Evolutionary conservation across 2,113 vertebrate species (phyloP).

Genomic region (Labeo catla): DNA sequence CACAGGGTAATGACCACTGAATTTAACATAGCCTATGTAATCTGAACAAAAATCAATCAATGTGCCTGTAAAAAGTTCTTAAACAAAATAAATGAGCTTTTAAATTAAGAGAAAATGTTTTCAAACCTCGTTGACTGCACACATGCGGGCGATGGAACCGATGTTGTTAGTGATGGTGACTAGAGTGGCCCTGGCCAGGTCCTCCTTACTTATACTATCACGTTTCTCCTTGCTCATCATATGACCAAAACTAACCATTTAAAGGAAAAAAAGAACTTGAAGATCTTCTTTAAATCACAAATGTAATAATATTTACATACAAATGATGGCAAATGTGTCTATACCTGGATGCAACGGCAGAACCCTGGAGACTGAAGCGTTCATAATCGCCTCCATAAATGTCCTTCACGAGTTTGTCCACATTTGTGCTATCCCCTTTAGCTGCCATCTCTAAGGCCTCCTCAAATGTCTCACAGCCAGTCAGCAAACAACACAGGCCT

Average conservation of each 20-base stretch:
- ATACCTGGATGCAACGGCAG: constrained; percentile 87
- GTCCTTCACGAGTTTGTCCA: constrained; percentile 89
- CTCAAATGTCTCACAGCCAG: constrained; percentile 88
- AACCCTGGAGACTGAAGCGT: constrained; percentile 85
- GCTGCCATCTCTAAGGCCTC: constrained; percentile 89
- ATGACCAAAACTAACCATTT: constrained; percentile 82
- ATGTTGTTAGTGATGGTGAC: constrained; percentile 93
- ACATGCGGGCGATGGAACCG: constrained; percentile 89
- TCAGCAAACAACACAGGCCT: constrained; percentile 87
- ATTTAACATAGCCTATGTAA: background rate
- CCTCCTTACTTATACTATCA: constrained; percentile 88
- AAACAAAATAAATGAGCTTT: background rate
- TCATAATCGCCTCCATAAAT: constrained; percentile 90
- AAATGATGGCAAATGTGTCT: background rate
- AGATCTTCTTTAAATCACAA: background rate
- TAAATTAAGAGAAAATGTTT: background rate
- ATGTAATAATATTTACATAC: background rate
- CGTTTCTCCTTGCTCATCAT: constrained; percentile 92
- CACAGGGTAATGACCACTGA: background rate
- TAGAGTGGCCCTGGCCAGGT: constrained; percentile 86
- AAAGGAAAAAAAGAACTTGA: background rate
- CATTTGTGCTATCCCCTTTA: constrained; percentile 89
- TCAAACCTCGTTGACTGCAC: constrained; percentile 85
- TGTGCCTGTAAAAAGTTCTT: background rate
- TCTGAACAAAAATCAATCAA: background rate